These are phyloP conservation scores for Orius insidiosus DNA, from an alignment of 1,140 invertebrate species.

Conservation along the genomic window DNA sequence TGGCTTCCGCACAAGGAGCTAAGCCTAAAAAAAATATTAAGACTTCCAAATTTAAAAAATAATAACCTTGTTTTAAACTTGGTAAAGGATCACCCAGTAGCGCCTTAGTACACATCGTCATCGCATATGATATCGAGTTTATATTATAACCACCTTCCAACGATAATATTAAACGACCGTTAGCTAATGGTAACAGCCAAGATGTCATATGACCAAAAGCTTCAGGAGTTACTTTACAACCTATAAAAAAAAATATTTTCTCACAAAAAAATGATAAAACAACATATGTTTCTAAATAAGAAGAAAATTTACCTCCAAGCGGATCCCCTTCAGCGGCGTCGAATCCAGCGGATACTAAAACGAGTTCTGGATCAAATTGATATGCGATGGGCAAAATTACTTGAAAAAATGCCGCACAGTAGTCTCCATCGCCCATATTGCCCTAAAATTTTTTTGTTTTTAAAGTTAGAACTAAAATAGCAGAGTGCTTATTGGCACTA, in stretches of 20 bases:
- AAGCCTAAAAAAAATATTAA: conserved; percentile 18
- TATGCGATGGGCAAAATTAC: conserved; percentile 82
- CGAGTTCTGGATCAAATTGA: conserved; percentile 74
- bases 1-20: conserved; percentile 36
- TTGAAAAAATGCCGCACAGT: conserved; percentile 71
- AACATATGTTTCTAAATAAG: no score
- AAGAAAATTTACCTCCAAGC: conserved; percentile 46
- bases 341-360: conserved; percentile 86
- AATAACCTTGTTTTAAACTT: conserved; percentile 25
- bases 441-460: conserved; percentile 36
- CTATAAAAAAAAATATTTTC: conserved; percentile 24
- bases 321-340: conserved; percentile 83
- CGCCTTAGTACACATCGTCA: conserved; percentile 72
- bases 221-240: conserved; percentile 71
- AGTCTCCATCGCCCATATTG: conserved; percentile 78
- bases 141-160: conserved; percentile 91
- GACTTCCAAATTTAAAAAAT: no score
- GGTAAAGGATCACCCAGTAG: conserved; percentile 70
- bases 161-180: conserved; percentile 62
- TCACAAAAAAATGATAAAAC: conserved; percentile 4
- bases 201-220: conserved; percentile 80
- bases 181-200: conserved; percentile 61
- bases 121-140: conserved; percentile 62
- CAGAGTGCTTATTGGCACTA: no score
- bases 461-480: no score